Evolutionary conservation across 2,113 vertebrate genomes (phyloP), one percentile per base, ranked within the genome.

Genomic region (Reinhardtius hippoglossoides): DNA sequence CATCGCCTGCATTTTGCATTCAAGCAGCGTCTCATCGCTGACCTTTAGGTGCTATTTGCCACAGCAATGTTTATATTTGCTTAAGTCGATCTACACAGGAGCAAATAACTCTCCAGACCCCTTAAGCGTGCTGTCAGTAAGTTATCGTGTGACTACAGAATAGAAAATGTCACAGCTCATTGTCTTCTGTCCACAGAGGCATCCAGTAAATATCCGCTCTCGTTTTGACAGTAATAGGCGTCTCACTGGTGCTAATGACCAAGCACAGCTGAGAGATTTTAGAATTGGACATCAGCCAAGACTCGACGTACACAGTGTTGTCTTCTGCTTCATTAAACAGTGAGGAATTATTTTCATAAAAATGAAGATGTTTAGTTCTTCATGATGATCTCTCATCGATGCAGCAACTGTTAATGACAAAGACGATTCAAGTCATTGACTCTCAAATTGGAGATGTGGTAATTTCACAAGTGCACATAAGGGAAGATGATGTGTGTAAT

Each of bases 81-180:
- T 77, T 71, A 77, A 88, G 81, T 87, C 78, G 61, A 37, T 74
- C 70, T 16, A 64, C 73, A 72, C 73, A 66, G 59, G 71, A 67
- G 78, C 76, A 80, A 56, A 56, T 81, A 71, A 8, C 71, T 86
- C 81, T 76, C 82, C 74, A 85, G 78, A 31, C 75, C 80, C 73
- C 54, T 67, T 81, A 73, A 87, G 81, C 56, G 10, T 20, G 57
- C 75, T 74, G 86, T 86, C 89, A 82, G 79, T 75, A 64, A 82
- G 72, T 73, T 75, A 37, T 67, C 78, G 83, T 68, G 62, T 64
- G 75, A 31, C 31, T 31, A 31, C 31, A 31, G 31, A 67, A 78
- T 62, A 13, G 76, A 74, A 80, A 86, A 91, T 87, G 77, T 90
- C 89, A 89, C 85, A 67, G 66, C 81, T 86, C 79, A 83, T 85